Evolutionary conservation across 2,888 invertebrate species (phyloP).

Genomic region (Lamellibrachia columna): DNA sequence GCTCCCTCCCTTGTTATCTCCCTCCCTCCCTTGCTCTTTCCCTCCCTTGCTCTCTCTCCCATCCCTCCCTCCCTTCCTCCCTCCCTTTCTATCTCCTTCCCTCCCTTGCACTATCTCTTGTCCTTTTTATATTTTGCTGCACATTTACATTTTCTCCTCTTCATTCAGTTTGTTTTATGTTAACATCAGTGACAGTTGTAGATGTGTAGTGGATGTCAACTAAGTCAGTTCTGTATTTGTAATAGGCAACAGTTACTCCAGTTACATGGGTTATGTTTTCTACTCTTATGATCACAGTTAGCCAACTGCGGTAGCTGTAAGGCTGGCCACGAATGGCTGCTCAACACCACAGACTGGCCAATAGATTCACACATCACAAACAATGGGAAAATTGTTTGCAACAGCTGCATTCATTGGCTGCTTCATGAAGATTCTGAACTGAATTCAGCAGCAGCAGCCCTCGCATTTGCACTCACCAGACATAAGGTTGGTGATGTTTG

Average conservation of each 20-base stretch:
- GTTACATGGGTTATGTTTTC: not conserved
- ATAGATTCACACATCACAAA: not conserved
- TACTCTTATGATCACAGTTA: not conserved
- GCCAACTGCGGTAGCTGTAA: slow-evolving; percentile 2
- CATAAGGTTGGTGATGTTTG: not conserved
- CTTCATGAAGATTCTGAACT: not conserved
- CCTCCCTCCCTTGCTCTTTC: no score
- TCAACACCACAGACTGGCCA: not conserved
- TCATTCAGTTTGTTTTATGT: not conserved
- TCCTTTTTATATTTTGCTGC: no score
- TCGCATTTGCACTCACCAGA: not conserved
- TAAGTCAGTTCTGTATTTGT: not conserved
- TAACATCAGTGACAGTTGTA: not conserved
- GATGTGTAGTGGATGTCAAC: not conserved
- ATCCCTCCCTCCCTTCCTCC: no score
- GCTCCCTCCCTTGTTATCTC: no score
- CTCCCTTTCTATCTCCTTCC: no score
- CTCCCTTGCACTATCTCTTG: no score
- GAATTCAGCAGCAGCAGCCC: not conserved
- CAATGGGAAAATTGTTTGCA: not conserved
- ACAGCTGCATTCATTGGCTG: not conserved
- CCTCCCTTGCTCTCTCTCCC: no score
- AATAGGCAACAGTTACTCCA: not conserved
- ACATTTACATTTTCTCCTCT: no score
- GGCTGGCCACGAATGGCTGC: not conserved